A percentile compares a stretch with the other conserved stretches of the same genome.
Evolutionary conservation across 2,888 invertebrate genomes (phyloP).

Genomic region (Dynastes hyllus): DNA sequence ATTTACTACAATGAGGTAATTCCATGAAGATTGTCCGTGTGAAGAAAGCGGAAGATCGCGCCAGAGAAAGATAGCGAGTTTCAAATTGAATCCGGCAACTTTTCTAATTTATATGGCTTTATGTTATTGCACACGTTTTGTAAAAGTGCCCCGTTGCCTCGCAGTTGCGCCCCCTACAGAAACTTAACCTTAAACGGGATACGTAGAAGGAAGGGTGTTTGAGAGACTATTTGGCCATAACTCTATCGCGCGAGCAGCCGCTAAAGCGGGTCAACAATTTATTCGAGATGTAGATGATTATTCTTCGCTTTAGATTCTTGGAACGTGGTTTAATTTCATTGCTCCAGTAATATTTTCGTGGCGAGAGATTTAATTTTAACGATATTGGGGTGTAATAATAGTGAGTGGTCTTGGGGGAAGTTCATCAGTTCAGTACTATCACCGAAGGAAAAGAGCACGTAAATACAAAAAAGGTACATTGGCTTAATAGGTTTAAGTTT

Average conservation of each 20-base stretch:
- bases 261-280: background rate
- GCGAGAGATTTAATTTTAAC: background rate
- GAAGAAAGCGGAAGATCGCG: too few species aligned
- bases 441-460: too few species aligned
- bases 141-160: background rate
- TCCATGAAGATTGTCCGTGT: conserved; percentile 33
- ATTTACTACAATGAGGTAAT: conserved; percentile 46
- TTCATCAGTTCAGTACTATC: too few species aligned
- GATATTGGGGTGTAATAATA: background rate
- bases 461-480: too few species aligned
- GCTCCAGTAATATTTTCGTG: background rate
- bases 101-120: conserved; percentile 42
- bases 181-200: background rate
- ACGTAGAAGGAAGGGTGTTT: background rate
- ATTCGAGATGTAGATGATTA: background rate
- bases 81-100: conserved; percentile 42
- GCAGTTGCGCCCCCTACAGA: background rate
- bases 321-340: conserved; percentile 3
- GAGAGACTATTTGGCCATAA: background rate
- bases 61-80: conserved; percentile 16
- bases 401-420: too few species aligned
- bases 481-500: too few species aligned
- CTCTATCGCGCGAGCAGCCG: background rate
- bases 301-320: conserved; percentile 1
- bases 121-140: conserved; percentile 33